phyloP scores from a whole-genome alignment of 2,797 vertebrate species.

The Lepilemur septentrionalis region DNA sequence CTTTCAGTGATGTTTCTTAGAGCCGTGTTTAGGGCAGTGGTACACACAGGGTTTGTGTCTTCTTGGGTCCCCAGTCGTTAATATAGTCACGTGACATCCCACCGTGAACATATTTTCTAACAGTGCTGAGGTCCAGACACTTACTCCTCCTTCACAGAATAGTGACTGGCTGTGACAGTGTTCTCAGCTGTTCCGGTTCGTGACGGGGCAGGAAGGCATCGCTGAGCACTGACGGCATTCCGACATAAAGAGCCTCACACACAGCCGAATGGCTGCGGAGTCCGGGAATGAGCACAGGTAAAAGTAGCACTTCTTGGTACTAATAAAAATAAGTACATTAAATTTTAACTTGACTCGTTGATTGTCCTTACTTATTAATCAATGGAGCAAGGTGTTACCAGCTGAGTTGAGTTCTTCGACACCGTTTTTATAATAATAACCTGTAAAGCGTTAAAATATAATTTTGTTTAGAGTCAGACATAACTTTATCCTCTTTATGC shows the following conservation, averaged over 20 bases:
- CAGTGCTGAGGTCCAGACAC: not conserved
- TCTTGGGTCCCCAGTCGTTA: not conserved
- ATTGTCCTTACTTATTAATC: not conserved
- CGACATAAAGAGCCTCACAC: not conserved
- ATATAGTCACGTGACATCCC: not conserved
- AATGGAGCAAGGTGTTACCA: not conserved
- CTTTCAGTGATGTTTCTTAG: not conserved
- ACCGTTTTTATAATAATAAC: not conserved
- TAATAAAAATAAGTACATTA: not conserved
- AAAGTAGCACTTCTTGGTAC: not conserved
- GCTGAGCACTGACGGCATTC: not conserved
- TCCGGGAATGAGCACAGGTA: not conserved
- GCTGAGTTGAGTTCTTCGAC: not conserved
- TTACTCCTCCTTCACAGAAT: not conserved
- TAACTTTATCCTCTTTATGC: not conserved
- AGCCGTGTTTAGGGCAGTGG: not conserved
- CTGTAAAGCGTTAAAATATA: not conserved
- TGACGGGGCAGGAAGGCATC: not conserved
- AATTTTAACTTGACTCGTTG: not conserved
- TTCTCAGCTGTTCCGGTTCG: not conserved
- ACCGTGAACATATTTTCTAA: no score
- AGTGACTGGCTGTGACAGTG: not conserved
- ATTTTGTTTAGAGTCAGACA: not conserved
- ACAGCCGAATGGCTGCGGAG: not conserved
- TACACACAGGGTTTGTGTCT: not conserved